Conservation (phyloP, 2,888 invertebrate species). For the Tricholauxania praeusta region DNA sequence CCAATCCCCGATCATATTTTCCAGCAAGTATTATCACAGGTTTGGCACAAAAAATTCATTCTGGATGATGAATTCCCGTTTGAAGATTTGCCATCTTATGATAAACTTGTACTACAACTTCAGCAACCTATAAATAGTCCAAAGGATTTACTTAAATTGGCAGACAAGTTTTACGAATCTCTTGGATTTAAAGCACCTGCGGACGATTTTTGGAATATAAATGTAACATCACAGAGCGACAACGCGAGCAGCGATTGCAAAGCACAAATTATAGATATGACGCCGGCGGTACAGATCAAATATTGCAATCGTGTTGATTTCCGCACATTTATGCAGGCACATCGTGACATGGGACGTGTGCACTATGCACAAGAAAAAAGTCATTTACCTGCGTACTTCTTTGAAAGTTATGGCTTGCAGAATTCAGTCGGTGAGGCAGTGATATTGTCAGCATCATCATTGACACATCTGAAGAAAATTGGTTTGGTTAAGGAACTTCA, state of each 20-base stretch:
- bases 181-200: background rate
- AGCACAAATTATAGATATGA: slow-evolving; percentile 36
- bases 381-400: slow-evolving; percentile 71
- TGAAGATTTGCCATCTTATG: slow-evolving; percentile 17
- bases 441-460: slow-evolving; percentile 74
- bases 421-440: slow-evolving; percentile 78
- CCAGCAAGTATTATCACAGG: slow-evolving; percentile 66
- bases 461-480: slow-evolving; percentile 71
- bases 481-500: slow-evolving; percentile 40
- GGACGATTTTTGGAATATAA: too few relatives aligned
- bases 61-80: slow-evolving; percentile 8
- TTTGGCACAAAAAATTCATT: slow-evolving; percentile 44
- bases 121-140: too few relatives aligned
- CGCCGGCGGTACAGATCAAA: slow-evolving; percentile 65
- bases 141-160: too few relatives aligned
- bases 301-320: slow-evolving; percentile 71
- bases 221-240: background rate
- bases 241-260: slow-evolving; percentile 41
- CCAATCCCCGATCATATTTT: slow-evolving; percentile 80
- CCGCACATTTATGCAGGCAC: slow-evolving; percentile 70
- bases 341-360: slow-evolving; percentile 75
- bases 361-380: slow-evolving; percentile 74
- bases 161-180: background rate
- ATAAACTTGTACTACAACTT: slow-evolving; percentile 28
- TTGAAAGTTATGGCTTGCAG: slow-evolving; percentile 61